Base-by-base conservation (phyloP, 2,888 invertebrate species). In the Orthosia incerta region DNA sequence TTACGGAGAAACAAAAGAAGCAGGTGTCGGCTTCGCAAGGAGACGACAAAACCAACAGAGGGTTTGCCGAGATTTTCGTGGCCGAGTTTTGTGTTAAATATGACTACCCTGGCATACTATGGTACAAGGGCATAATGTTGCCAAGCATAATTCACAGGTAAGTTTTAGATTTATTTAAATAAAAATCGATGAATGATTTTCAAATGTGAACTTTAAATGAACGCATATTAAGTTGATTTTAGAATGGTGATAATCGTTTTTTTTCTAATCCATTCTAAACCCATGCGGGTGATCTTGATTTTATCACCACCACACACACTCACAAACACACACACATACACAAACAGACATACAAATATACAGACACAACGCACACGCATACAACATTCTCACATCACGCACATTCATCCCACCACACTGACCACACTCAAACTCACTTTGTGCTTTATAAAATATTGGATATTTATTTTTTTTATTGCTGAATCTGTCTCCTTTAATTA, bases 81-180 rank as follows among this genome's bases (percentile, higher is more conserved):
- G 99, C 99, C 0, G 99, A 99, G 93, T 96, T 99, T 80, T 98
- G 99, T 89, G 97, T 97, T 45, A 97, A 97, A 88, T 97, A 97
- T 80, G 95, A 96, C 0, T 98, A 97, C 89, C 98, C 98, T 0
- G 97, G 97, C 23, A 95, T 97, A 16, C 95, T 99, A 76, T 99
- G 99, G 98, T 96, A 98, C 31, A 99, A 99, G 93, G 98, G 98
- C 0, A 97, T 97, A 2, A 97, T 98, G 69, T 90, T 99, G 72
- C 99, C 99, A 0, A 98, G 98, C 26, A 97, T 99, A 73, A 89
- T 99, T 48, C 98, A 99, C 89, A 97, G 99, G 90, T 94, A 97
- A 65, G 9, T 31, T 11, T 1, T 39, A 31, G 3, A 7, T 56
- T 20, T 56, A 31, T 1, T 15, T 0, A 18, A 31, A 3, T 3